A percentile compares a stretch with the other conserved stretches of the same genome.
phyloP scores from a whole-genome alignment of 2,797 vertebrate genomes.

The Pseudomugil tenellus region DNA sequence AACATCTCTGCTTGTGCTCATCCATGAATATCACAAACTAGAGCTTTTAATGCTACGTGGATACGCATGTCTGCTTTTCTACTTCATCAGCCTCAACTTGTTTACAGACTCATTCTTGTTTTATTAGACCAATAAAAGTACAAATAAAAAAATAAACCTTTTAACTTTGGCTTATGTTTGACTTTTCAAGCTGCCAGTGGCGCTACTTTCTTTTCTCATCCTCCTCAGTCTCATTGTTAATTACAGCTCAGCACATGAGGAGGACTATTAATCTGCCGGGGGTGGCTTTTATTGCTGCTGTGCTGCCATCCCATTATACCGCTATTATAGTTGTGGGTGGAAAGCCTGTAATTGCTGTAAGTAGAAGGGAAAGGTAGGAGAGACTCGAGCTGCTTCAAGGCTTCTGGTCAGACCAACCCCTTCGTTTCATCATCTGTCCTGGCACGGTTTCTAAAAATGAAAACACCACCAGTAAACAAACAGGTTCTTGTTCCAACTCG shows the following conservation, averaged over 20 bases:
- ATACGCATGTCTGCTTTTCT: not conserved
- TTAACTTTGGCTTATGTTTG: conserved; percentile 57
- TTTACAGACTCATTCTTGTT: conserved; percentile 39
- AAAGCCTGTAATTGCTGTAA: conserved; percentile 85
- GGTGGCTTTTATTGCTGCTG: conserved; percentile 83
- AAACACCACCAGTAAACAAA: conserved; percentile 55
- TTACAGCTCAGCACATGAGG: conserved; percentile 80
- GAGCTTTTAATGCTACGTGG: not conserved
- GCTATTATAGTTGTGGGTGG: conserved; percentile 84
- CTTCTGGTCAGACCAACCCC: conserved; percentile 62
- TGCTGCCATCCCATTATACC: conserved; percentile 85
- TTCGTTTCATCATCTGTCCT: conserved; percentile 48
- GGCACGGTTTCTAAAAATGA: conserved; percentile 71
- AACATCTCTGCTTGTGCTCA: not conserved
- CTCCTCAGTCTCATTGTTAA: conserved; percentile 79
- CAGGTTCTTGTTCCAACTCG: conserved; percentile 71
- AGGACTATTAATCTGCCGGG: conserved; percentile 86
- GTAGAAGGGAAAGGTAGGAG: conserved; percentile 81
- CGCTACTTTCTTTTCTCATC: conserved; percentile 55
- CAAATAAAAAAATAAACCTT: conserved; percentile 36
- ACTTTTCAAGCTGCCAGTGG: conserved; percentile 45
- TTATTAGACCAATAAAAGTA: conserved; percentile 47
- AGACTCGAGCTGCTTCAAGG: conserved; percentile 70
- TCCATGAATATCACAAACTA: not conserved
- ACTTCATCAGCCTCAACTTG: conserved; percentile 5